phyloP scores from a whole-genome alignment of 2,888 invertebrate species.

The Clitarchus hookeri region DNA sequence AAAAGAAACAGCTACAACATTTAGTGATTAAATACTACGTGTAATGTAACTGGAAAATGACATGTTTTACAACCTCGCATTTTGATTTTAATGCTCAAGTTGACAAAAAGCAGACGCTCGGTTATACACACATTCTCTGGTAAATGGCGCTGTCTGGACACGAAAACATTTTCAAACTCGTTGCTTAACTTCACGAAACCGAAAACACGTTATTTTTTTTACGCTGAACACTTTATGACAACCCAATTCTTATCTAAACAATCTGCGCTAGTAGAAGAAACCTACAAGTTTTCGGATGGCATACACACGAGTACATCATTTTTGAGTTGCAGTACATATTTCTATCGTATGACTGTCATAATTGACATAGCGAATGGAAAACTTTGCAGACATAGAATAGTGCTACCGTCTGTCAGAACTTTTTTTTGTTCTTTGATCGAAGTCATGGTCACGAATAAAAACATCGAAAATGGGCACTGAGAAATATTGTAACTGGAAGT shows the following conservation, averaged over 20 bases:
- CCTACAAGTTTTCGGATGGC: not conserved
- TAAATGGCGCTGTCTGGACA: not conserved
- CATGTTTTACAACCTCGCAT: not conserved
- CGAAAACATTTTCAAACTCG: not conserved
- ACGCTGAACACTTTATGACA: not conserved
- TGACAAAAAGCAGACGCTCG: not conserved
- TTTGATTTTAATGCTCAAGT: slow-evolving; percentile 14
- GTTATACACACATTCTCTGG: not conserved
- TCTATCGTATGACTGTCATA: too few species aligned
- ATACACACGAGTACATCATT: not conserved
- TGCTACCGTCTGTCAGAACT: too few species aligned
- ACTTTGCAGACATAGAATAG: too few species aligned
- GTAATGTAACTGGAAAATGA: not conserved
- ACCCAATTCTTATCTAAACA: not conserved
- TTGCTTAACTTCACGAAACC: not conserved
- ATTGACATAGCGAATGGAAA: too few species aligned
- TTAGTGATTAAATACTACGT: not conserved
- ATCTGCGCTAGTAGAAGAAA: not conserved
- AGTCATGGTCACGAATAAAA: too few species aligned
- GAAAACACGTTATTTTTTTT: not conserved
- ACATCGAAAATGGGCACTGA: too few species aligned
- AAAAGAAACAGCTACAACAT: not conserved
- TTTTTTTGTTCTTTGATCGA: too few species aligned
- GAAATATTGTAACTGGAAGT: too few species aligned
- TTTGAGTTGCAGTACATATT: too few species aligned